These are phyloP conservation scores for Nesoenas mayeri DNA, from an alignment of 2,113 vertebrate genomes.

Conservation along the genomic window DNA sequence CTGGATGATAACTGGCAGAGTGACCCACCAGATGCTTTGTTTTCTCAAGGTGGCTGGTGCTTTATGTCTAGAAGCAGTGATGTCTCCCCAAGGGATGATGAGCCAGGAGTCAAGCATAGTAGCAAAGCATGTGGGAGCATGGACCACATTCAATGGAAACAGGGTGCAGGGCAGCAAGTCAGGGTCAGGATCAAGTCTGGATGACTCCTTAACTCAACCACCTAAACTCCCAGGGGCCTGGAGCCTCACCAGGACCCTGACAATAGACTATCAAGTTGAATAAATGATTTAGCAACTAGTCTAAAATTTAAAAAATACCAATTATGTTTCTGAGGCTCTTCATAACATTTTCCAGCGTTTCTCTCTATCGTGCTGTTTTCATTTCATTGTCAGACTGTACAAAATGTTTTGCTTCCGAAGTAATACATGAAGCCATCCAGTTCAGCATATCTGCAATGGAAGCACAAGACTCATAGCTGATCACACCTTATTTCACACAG, in stretches of 20 bases:
- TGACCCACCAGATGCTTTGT: not conserved
- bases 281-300: no score
- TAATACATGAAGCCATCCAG: not conserved
- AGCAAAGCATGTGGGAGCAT: not conserved
- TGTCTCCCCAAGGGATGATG: not conserved
- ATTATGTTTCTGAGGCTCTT: not conserved
- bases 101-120: not conserved
- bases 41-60: not conserved
- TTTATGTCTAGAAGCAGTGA: not conserved
- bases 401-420: not conserved
- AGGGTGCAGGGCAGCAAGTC: not conserved
- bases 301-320: no score
- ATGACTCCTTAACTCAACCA: not conserved
- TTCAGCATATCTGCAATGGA: not conserved
- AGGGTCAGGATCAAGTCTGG: not conserved
- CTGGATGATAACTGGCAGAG: not conserved
- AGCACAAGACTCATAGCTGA: accelerated
- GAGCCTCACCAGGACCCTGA: not conserved
- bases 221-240: not conserved
- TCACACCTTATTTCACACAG: not conserved
- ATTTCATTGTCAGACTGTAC: not conserved
- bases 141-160: not conserved
- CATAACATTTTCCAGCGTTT: not conserved
- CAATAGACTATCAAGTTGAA: not conserved
- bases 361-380: not conserved